Evolutionary conservation across 2,113 vertebrate species (phyloP).

Genomic region (Rana temporaria): DNA sequence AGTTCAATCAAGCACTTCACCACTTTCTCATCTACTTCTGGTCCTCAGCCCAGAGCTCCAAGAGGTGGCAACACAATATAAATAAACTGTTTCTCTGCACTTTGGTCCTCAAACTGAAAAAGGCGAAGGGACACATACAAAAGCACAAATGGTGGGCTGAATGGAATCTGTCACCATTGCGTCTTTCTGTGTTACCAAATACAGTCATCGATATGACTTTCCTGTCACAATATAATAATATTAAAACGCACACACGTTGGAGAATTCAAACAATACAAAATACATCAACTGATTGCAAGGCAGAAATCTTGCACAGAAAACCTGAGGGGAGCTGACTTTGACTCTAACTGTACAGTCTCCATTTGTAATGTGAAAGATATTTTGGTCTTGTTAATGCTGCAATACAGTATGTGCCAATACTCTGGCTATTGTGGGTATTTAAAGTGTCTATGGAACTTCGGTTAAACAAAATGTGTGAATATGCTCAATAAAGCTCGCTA

Average conservation of each 20-base stretch:
- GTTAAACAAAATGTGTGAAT: neutral
- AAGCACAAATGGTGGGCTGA: neutral
- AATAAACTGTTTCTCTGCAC: neutral
- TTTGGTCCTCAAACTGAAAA: neutral
- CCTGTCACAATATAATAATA: no score
- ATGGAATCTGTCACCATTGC: neutral
- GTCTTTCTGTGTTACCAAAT: neutral
- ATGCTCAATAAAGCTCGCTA: neutral
- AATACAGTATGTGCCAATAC: neutral
- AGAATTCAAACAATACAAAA: neutral
- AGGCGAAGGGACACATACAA: neutral
- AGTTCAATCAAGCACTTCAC: no score
- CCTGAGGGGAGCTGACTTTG: no score
- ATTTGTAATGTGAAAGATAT: neutral
- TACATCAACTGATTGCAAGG: neutral
- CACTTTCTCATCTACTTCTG: neutral
- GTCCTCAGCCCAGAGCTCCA: neutral
- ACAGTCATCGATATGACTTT: neutral
- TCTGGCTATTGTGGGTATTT: neutral
- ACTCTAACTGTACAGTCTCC: neutral
- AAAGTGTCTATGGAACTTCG: slow-evolving; percentile 23
- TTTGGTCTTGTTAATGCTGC: neutral
- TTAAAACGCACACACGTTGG: no score
- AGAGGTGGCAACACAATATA: neutral
- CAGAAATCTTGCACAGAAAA: neutral